Evolutionary conservation across 2,113 vertebrate species (phyloP), one percentile per base, ranked within the genome.

Genomic region (Caracal caracal): DNA sequence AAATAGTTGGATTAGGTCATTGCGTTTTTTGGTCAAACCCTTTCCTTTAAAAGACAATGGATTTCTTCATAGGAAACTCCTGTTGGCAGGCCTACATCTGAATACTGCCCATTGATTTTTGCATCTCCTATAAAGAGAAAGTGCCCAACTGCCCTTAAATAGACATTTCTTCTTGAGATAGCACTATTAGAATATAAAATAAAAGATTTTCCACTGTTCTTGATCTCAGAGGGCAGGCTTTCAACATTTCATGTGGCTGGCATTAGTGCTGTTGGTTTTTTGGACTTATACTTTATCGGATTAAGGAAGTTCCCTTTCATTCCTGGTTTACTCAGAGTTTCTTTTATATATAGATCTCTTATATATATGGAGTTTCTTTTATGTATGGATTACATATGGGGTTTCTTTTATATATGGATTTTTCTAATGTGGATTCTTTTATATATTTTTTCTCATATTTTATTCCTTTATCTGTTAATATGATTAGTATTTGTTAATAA

Each of bases 41-140:
- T 98, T 98, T 98, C 98, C 97, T 98, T 97, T 96, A 63, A 93
- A 95, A 97, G 97, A 98, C 98, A 98, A 98, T 98, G 71, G 88
- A 96, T 97, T 97, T 98, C 95, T 98, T 98, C 96, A 96, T 85
- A 97, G 96, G 95, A 97, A 97, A 97, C 40, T 95, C 63, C 66
- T 85, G 73, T 87, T 95, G 95, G 97, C 92, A 95, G 63, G 68
- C 61, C 79, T 93, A 80, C 73, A 93, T 96, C 80, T 97, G 66
- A 94, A 97, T 94, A 90, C 47, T 91, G 47, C 53, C 66, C 88
- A 93, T 37, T 97, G 90, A 88, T 75, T 96, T 95, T 94, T 73
- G 65, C 71, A 97, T 95, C 88, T 96, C 96, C 80, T 37, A 28
- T 90, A 63, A 89, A 88, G 78, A 56, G 61, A 97, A 85, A 97